phyloP scores from a whole-genome alignment of 2,888 invertebrate genomes.

The Cantharis nigra region DNA sequence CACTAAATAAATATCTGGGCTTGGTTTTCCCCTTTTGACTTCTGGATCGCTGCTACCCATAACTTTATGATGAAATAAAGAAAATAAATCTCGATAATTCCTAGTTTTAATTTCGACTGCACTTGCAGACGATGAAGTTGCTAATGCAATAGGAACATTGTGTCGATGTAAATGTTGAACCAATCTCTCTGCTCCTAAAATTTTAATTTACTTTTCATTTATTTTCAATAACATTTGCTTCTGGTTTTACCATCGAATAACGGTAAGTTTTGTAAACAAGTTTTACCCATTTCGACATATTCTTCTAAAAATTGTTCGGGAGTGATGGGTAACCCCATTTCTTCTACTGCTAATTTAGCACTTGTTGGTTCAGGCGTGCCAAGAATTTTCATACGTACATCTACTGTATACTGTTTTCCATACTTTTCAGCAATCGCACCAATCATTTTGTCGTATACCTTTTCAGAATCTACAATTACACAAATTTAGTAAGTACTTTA shows the following conservation, averaged over 20 bases:
- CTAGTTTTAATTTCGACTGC: constrained; percentile 63
- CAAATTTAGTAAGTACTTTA: not conserved
- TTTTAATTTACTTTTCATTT: not conserved
- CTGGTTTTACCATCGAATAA: constrained; percentile 61
- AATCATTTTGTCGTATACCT: constrained; percentile 76
- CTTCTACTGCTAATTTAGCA: constrained; percentile 59
- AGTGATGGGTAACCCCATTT: constrained; percentile 65
- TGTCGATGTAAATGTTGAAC: constrained; percentile 65
- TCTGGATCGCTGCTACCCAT: constrained; percentile 69
- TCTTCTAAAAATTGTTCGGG: constrained; percentile 63
- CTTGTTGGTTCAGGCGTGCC: constrained; percentile 60
- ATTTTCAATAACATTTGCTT: not conserved
- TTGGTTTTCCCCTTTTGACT: constrained; percentile 72
- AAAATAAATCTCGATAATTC: constrained; percentile 58
- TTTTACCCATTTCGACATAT: constrained; percentile 55
- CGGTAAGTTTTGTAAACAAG: constrained; percentile 60
- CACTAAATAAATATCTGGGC: constrained; percentile 71
- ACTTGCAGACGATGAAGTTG: constrained; percentile 66
- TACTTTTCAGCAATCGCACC: constrained; percentile 70
- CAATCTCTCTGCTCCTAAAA: constrained; percentile 61
- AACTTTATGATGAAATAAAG: constrained; percentile 63
- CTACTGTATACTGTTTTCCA: constrained; percentile 78
- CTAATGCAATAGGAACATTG: constrained; percentile 69
- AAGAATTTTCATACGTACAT: constrained; percentile 62
- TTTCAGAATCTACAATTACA: constrained; percentile 75